These are phyloP conservation scores for Agrilus mali DNA, from an alignment of 2,888 invertebrate species.

Conservation along the genomic window DNA sequence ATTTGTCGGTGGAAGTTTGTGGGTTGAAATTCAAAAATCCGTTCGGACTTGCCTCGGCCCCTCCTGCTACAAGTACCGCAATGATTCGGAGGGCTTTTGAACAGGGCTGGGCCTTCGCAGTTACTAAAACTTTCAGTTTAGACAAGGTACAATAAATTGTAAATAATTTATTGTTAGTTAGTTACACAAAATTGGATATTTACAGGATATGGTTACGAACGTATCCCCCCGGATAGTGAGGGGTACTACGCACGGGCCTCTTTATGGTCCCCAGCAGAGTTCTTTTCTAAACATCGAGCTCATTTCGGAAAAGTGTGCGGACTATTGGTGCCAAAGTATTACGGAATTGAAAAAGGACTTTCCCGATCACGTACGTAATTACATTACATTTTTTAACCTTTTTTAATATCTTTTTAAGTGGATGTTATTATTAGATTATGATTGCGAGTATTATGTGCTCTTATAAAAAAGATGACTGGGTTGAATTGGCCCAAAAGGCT, in stretches of 20 bases:
- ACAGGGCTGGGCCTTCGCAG: conserved; percentile 95
- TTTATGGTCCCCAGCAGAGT: conserved; percentile 91
- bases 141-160: conserved; percentile 58
- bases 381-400: not conserved
- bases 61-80: conserved; percentile 85
- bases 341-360: conserved; percentile 83
- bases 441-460: conserved; percentile 96
- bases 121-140: conserved; percentile 92
- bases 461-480: conserved; percentile 82
- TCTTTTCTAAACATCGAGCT: conserved; percentile 96
- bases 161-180: not conserved
- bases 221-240: conserved; percentile 94
- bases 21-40: conserved; percentile 93
- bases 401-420: not conserved
- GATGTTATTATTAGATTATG: conserved; percentile 46
- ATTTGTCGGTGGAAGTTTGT: conserved; percentile 85
- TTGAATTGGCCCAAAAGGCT: conserved; percentile 60
- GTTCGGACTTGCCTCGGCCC: conserved; percentile 93
- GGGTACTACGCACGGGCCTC: conserved; percentile 83
- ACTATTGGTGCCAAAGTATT: conserved; percentile 86
- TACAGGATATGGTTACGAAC: conserved; percentile 88
- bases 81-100: conserved; percentile 94
- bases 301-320: conserved; percentile 91
- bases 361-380: conserved; percentile 58
- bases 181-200: conserved; percentile 9